Evolutionary conservation across 2,797 vertebrate genomes (phyloP).

Genomic region (Diceros bicornis): DNA sequence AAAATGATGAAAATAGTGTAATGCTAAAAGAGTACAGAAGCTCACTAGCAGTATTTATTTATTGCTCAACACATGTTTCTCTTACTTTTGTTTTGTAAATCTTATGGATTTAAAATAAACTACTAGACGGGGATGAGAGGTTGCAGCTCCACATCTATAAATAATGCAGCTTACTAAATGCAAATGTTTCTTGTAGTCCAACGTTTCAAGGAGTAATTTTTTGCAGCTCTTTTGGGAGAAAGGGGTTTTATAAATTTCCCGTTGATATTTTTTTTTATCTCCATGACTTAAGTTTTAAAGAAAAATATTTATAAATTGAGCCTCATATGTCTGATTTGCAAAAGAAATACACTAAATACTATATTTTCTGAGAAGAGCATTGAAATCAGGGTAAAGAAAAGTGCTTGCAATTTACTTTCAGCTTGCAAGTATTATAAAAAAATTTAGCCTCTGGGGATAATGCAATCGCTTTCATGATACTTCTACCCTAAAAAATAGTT

Average conservation of each 20-base stretch:
- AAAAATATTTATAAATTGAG: constrained; percentile 86
- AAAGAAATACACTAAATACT: constrained; percentile 79
- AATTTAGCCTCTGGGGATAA: constrained; percentile 76
- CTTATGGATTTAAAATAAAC: constrained; percentile 84
- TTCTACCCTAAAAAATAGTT: constrained; percentile 72
- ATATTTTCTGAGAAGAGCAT: constrained; percentile 54
- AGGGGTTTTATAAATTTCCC: constrained; percentile 81
- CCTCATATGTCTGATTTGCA: constrained; percentile 77
- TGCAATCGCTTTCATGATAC: constrained; percentile 73
- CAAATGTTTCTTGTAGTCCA: constrained; percentile 78
- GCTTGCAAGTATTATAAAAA: constrained; percentile 84
- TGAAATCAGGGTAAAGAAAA: constrained; percentile 79
- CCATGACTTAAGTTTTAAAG: constrained; percentile 84
- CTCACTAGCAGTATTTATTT: constrained; percentile 80
- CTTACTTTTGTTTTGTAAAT: constrained; percentile 80
- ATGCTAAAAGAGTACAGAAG: constrained; percentile 82
- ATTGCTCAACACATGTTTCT: constrained; percentile 78
- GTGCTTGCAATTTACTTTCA: constrained; percentile 86
- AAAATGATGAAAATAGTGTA: constrained; percentile 84
- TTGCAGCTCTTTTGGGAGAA: constrained; percentile 80
- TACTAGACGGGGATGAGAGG: constrained; percentile 30
- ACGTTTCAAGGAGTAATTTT: constrained; percentile 75
- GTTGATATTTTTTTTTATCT: constrained; percentile 67
- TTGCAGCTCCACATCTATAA: constrained; percentile 66
- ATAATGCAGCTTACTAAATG: constrained; percentile 75